These are phyloP conservation scores for Rhyacophila brunnea DNA, from an alignment of 1,140 invertebrate species.

Conservation along the genomic window DNA sequence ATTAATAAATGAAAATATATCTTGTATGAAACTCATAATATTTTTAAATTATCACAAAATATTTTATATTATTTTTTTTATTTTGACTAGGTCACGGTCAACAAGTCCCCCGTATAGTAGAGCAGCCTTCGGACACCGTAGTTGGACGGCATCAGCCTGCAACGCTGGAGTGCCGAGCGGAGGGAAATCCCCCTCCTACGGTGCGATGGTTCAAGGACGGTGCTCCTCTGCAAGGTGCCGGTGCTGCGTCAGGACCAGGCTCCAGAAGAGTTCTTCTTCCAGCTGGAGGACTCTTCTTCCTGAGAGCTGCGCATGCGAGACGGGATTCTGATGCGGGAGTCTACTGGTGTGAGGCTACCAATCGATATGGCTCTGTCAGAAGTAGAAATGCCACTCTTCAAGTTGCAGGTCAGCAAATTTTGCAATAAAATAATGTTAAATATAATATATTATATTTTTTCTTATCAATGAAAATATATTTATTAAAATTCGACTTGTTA, in stretches of 20 bases:
- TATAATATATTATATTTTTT: not conserved
- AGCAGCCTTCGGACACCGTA: slow-evolving; percentile 80
- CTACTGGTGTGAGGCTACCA: slow-evolving; percentile 88
- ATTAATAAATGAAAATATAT: too few relatives aligned
- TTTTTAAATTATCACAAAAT: not conserved
- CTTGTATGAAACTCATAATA: too few relatives aligned
- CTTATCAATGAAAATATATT: not conserved
- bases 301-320: slow-evolving; percentile 68
- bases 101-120: slow-evolving; percentile 73
- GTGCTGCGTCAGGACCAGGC: slow-evolving; percentile 36
- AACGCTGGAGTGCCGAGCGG: slow-evolving; percentile 72
- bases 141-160: slow-evolving; percentile 81
- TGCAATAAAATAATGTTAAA: not conserved
- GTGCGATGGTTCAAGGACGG: slow-evolving; percentile 78
- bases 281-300: slow-evolving; percentile 80
- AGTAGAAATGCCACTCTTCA: slow-evolving; percentile 82
- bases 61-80: not conserved
- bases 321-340: slow-evolving; percentile 78
- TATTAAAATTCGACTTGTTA: not conserved
- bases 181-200: slow-evolving; percentile 68
- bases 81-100: slow-evolving; percentile 23
- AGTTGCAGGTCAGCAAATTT: slow-evolving; percentile 70
- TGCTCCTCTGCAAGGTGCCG: slow-evolving; percentile 39
- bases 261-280: slow-evolving; percentile 68
- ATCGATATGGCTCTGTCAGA: slow-evolving; percentile 72